phyloP scores from a whole-genome alignment of 2,797 vertebrate species.

The Phrynocephalus guinanensis region DNA sequence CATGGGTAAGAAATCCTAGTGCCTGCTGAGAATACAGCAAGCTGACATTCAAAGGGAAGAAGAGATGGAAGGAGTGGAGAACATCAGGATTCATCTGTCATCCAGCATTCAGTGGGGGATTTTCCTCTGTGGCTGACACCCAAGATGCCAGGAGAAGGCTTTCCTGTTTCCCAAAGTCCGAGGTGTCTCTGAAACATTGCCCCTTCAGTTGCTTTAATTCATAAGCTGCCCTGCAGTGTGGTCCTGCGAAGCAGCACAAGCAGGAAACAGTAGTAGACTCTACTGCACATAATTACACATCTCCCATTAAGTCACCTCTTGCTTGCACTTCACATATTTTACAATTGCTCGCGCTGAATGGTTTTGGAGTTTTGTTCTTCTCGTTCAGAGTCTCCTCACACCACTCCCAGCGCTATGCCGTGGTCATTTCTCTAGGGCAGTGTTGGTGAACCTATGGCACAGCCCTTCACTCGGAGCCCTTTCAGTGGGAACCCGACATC shows the following conservation, averaged over 20 bases:
- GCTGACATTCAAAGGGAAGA: not conserved
- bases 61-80: not conserved
- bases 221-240: not conserved
- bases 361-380: not conserved
- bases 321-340: slow-evolving; percentile 11
- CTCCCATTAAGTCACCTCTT: not conserved
- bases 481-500: no score
- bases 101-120: not conserved
- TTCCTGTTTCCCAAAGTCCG: no score
- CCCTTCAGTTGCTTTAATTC: not conserved
- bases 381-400: not conserved
- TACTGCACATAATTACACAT: slow-evolving; percentile 6
- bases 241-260: not conserved
- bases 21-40: not conserved
- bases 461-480: no score
- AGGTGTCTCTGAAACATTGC: no score
- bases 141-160: not conserved
- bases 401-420: not conserved
- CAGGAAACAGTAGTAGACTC: not conserved
- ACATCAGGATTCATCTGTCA: not conserved
- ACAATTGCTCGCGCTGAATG: not conserved
- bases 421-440: slow-evolving; percentile 17
- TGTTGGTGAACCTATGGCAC: no score
- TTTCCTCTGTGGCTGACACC: not conserved
- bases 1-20: not conserved